Conservation (phyloP, 2,797 vertebrate species). For the Agapornis canus region DNA sequence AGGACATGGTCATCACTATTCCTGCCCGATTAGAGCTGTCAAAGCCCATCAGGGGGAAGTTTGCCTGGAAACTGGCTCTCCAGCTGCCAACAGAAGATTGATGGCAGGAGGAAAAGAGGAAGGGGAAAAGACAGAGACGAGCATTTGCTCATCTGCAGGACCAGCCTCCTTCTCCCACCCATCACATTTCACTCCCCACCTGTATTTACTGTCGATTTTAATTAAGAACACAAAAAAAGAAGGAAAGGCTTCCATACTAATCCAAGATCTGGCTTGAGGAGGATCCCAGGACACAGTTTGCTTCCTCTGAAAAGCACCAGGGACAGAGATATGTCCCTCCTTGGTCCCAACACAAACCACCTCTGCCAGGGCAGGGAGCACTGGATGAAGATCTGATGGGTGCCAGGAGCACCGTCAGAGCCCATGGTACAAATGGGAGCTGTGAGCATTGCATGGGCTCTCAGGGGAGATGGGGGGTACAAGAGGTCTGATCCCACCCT, state of each 20-base stretch:
- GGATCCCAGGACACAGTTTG: not conserved
- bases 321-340: not conserved
- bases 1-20: not conserved
- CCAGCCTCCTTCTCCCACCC: not conserved
- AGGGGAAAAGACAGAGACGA: not conserved
- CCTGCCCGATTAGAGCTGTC: conserved; percentile 50
- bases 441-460: not conserved
- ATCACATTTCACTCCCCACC: not conserved
- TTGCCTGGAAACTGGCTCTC: not conserved
- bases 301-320: conserved; percentile 24
- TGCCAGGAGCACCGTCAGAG: not conserved
- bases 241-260: conserved; percentile 1
- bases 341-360: not conserved
- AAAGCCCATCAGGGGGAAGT: conserved; percentile 24
- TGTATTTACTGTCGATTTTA: not conserved
- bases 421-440: accelerated
- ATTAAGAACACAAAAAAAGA: conserved; percentile 29
- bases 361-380: not conserved
- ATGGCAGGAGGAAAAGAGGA: not conserved
- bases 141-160: not conserved
- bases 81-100: not conserved
- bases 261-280: not conserved
- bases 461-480: accelerated
- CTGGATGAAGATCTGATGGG: not conserved
- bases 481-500: not conserved